A percentile compares a stretch with the other conserved stretches of the same genome.
phyloP scores from a whole-genome alignment of 2,797 vertebrate species.

The Typhlichthys eigenmanni region DNA sequence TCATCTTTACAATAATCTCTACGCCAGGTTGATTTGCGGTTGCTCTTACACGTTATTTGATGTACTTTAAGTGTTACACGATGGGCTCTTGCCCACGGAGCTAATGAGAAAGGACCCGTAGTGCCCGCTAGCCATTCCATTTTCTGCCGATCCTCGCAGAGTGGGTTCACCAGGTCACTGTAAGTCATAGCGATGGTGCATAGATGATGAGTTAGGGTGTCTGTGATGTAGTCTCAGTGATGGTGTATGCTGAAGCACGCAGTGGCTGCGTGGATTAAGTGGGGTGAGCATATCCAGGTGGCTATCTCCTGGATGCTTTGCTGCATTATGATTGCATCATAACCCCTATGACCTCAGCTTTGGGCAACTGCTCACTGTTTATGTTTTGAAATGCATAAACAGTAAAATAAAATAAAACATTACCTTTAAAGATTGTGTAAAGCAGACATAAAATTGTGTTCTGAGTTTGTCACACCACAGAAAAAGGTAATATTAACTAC shows the following conservation, averaged over 20 bases:
- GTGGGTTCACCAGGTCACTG: neutral
- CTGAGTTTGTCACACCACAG: too few relatives aligned
- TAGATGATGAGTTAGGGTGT: neutral
- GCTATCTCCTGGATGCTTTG: conserved; percentile 5
- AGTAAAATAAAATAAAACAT: too few relatives aligned
- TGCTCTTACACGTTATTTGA: conserved; percentile 13
- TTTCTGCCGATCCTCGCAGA: neutral
- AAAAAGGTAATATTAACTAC: too few relatives aligned
- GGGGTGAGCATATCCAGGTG: conserved; percentile 9
- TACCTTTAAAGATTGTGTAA: too few relatives aligned
- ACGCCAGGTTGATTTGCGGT: neutral
- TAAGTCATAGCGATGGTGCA: neutral
- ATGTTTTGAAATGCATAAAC: too few relatives aligned
- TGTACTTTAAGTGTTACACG: conserved; percentile 2
- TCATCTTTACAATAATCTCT: neutral
- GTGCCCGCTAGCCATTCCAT: neutral
- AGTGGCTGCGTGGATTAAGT: conserved; percentile 5
- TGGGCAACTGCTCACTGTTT: too few relatives aligned
- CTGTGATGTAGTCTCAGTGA: neutral
- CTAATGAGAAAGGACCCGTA: conserved; percentile 3
- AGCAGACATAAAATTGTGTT: too few relatives aligned
- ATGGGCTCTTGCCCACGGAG: conserved; percentile 1
- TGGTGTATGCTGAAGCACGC: conserved; percentile 9
- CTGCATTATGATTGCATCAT: neutral
- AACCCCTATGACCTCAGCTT: too few relatives aligned